These are phyloP conservation scores for Anthophora plumipes DNA, from an alignment of 2,888 invertebrate genomes.

Conservation along the genomic window DNA sequence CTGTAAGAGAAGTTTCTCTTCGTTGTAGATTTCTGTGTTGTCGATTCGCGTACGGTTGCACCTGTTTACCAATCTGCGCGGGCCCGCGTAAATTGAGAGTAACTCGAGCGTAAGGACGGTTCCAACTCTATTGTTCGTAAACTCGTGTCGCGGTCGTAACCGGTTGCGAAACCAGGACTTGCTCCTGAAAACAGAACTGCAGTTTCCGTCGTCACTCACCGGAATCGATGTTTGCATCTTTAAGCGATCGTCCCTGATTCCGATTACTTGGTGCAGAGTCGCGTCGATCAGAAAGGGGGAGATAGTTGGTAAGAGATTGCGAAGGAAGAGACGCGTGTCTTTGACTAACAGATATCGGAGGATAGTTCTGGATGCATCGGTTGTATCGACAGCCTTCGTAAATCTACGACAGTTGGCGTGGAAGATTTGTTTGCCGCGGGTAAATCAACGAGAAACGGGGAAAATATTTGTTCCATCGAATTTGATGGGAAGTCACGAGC, in stretches of 20 bases:
- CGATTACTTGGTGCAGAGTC: slow-evolving; percentile 13
- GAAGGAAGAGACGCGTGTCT: not conserved
- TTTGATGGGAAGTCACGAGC: not conserved
- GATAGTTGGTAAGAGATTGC: no score
- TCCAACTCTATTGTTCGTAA: slow-evolving; percentile 52
- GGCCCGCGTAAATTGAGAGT: slow-evolving; percentile 43
- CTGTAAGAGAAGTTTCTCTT: slow-evolving; percentile 10
- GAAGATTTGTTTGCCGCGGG: slow-evolving; percentile 35
- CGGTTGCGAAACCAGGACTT: not conserved
- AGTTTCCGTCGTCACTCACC: not conserved
- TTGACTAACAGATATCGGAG: slow-evolving; percentile 3
- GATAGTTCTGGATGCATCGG: not conserved
- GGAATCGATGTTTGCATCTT: slow-evolving; percentile 47
- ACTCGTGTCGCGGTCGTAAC: slow-evolving; percentile 22
- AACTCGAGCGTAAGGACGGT: slow-evolving; percentile 44
- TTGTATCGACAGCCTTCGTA: slow-evolving; percentile 27
- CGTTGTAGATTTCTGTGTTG: not conserved
- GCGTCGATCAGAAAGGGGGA: not conserved
- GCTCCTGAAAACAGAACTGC: slow-evolving; percentile 10
- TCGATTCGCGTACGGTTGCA: not conserved
- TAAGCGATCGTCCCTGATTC: slow-evolving; percentile 40
- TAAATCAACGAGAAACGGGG: slow-evolving; percentile 7
- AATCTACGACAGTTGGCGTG: not conserved
- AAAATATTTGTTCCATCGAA: slow-evolving; percentile 25
- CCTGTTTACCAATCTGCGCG: slow-evolving; percentile 56